These are phyloP conservation scores for Nycticebus coucang DNA, from an alignment of 2,113 vertebrate genomes.

Conservation along the genomic window DNA sequence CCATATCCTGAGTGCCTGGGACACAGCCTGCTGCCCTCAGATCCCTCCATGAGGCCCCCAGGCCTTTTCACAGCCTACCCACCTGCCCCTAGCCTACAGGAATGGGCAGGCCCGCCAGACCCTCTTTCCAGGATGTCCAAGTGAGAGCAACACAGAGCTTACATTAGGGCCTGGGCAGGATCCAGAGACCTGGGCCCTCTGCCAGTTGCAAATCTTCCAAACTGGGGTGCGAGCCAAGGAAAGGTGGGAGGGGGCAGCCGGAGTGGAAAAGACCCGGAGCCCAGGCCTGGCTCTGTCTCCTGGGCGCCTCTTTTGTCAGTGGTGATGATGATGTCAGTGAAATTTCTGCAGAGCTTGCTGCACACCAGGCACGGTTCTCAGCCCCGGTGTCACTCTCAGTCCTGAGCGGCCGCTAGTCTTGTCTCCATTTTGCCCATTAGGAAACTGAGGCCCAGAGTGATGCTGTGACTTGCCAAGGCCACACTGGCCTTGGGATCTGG, in stretches of 20 bases:
- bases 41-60: background rate
- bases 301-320: background rate
- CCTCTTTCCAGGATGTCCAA: background rate
- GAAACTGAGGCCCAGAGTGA: background rate
- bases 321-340: background rate
- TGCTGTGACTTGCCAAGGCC: background rate
- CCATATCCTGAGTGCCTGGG: background rate
- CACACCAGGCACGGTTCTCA: accelerated
- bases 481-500: background rate
- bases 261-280: background rate
- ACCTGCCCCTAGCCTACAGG: accelerated
- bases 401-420: background rate
- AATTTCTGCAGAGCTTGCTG: background rate
- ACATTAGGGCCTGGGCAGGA: background rate
- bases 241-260: background rate
- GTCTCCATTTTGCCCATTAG: background rate
- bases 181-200: background rate
- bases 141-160: background rate
- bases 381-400: accelerated
- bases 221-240: background rate
- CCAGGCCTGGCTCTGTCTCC: background rate
- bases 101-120: accelerated
- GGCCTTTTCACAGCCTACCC: accelerated
- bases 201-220: background rate
- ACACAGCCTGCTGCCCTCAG: background rate